Evolutionary conservation across 2,797 vertebrate species (phyloP), one percentile per base, ranked within the genome.

Genomic region (Phoxinus dragarum): DNA sequence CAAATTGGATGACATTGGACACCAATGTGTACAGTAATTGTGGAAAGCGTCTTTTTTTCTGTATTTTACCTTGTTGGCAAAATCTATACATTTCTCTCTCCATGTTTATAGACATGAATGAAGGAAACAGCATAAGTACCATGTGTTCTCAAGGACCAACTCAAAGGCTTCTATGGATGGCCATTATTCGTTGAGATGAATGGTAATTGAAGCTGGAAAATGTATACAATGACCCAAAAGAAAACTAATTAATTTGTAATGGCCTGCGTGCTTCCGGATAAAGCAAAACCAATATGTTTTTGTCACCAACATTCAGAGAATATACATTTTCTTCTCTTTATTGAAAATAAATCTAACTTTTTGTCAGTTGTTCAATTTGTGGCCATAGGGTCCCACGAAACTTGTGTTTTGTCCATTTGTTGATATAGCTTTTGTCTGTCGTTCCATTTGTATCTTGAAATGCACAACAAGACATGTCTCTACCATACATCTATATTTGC

Each of bases 381-480:
- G 21, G 34, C 52, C 16, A 38, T 12, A 56, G 14, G 6, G 19
- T 5, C 40, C 21, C 17, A 54, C 1, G 21, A 73, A 73, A 36
- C 27, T 27, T 54, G 54, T 21, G 14, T 12, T 34, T 40, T 68
- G 36, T 21, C n/a, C 19, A 10, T 31, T 73, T 8, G 27, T 9
- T 21, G 17, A 34, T 27, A 27, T 27, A 8, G 17, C 19, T 47
- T 73, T 82, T 31, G 38, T 44, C n/a, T 9, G 16, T n/a, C 10
- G 11, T 72, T 47, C 40, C 69, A 38, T 64, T 61, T 74, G 21
- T 66, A 49, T 44, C 42, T 61, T 44, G 14, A 82, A n/a, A 83
- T 12, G 5, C 66, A 66, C 56, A 69, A 38, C 21, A 69, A 80
- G 34, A 1, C 34, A 66, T 2, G 5, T 23, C 64, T 76, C 47